These are phyloP conservation scores for Chauna torquata DNA, from an alignment of 2,113 vertebrate species.

Conservation along the genomic window DNA sequence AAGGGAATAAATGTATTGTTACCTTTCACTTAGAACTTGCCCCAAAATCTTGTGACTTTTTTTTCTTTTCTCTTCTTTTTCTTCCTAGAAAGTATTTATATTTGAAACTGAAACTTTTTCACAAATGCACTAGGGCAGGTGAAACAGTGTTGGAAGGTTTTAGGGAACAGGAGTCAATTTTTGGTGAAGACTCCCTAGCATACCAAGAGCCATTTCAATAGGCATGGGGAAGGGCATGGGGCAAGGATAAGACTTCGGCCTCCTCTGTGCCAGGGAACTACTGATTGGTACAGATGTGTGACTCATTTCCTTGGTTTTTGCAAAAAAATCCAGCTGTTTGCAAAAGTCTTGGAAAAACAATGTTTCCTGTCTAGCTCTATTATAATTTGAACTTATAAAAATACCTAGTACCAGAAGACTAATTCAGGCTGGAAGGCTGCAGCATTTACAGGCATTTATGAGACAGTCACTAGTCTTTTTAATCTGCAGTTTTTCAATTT, in stretches of 20 bases:
- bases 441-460: not conserved
- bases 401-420: not conserved
- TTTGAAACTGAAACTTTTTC: not conserved
- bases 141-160: not conserved
- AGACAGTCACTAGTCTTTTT: not conserved
- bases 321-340: not conserved
- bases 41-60: not conserved
- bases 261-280: not conserved
- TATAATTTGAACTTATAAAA: not conserved
- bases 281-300: not conserved
- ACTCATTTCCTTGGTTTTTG: not conserved
- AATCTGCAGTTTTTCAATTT: not conserved
- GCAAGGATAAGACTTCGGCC: not conserved
- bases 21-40: conserved; percentile 6
- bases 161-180: not conserved
- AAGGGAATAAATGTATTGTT: not conserved
- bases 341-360: not conserved
- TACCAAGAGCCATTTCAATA: not conserved
- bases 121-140: not conserved
- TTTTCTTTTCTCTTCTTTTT: not conserved
- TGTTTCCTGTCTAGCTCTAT: not conserved
- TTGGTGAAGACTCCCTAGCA: not conserved
- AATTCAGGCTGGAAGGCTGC: not conserved
- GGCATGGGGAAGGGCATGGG: not conserved
- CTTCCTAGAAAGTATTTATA: not conserved